Conservation (phyloP, 2,113 vertebrate species). For the Pionites leucogaster region DNA sequence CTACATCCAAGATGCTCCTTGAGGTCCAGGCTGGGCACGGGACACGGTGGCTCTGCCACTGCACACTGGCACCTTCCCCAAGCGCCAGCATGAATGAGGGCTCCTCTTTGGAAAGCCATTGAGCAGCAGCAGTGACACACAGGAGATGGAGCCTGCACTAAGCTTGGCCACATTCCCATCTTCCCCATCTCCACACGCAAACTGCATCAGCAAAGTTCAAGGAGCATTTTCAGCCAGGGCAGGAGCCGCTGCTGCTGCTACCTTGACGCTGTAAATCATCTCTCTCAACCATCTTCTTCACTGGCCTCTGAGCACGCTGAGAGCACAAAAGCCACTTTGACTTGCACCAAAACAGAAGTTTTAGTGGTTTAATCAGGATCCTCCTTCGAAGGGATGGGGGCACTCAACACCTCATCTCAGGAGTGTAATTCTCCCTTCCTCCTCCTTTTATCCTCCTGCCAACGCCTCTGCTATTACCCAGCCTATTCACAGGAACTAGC, state of each 20-base stretch:
- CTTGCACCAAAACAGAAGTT: neutral
- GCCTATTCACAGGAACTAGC: neutral
- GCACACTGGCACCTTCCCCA: neutral
- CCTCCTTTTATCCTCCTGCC: neutral
- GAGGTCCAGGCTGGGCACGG: fast-evolving
- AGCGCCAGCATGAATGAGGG: neutral
- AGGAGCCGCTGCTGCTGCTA: neutral
- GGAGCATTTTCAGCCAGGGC: neutral
- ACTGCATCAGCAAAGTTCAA: neutral
- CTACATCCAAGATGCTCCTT: neutral
- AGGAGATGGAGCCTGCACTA: neutral
- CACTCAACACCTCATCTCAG: neutral
- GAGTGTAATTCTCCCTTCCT: neutral
- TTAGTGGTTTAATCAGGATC: neutral
- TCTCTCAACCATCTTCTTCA: neutral
- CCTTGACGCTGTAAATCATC: neutral
- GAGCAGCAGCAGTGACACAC: neutral
- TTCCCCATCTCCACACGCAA: neutral
- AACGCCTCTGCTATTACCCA: neutral
- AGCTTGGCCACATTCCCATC: neutral
- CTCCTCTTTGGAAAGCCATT: neutral
- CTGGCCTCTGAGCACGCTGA: neutral
- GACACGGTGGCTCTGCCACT: neutral
- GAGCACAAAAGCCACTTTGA: neutral
- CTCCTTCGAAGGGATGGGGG: neutral